A percentile compares a stretch with the other conserved stretches of the same genome.
phyloP scores from a whole-genome alignment of 2,888 invertebrate genomes.

The Villa cingulata region DNA sequence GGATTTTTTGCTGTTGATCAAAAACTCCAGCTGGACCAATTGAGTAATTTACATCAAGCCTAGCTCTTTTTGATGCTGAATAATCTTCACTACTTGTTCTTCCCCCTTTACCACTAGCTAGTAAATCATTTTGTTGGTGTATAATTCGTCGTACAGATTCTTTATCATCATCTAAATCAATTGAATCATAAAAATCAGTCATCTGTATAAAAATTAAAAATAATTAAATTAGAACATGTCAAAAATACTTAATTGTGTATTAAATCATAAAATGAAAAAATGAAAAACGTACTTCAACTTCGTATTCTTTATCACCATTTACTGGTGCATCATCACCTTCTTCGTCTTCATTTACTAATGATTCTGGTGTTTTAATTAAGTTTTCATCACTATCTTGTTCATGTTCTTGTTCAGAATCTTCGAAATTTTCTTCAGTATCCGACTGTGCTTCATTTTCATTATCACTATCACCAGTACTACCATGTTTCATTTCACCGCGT shows the following conservation, averaged over 20 bases:
- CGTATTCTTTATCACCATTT: conserved; percentile 36
- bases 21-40: conserved; percentile 38
- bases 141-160: conserved; percentile 24
- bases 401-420: conserved; percentile 43
- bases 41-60: conserved; percentile 35
- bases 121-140: conserved; percentile 29
- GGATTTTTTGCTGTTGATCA: conserved; percentile 20
- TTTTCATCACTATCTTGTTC: conserved; percentile 42
- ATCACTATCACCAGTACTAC: conserved; percentile 47
- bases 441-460: conserved; percentile 42
- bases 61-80: conserved; percentile 29
- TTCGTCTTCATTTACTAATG: conserved; percentile 32
- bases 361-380: conserved; percentile 37
- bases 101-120: conserved; percentile 6
- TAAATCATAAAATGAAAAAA: too few species aligned
- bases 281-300: conserved; percentile 45
- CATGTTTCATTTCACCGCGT: conserved; percentile 78
- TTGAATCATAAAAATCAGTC: conserved; percentile 55
- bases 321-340: conserved; percentile 34
- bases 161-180: conserved; percentile 52
- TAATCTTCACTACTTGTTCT: conserved; percentile 38
- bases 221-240: too few species aligned
- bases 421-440: conserved; percentile 36
- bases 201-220: conserved; percentile 9
- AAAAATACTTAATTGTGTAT: too few species aligned